Evolutionary conservation across 2,113 vertebrate genomes (phyloP).

Genomic region (Jacana jacana): DNA sequence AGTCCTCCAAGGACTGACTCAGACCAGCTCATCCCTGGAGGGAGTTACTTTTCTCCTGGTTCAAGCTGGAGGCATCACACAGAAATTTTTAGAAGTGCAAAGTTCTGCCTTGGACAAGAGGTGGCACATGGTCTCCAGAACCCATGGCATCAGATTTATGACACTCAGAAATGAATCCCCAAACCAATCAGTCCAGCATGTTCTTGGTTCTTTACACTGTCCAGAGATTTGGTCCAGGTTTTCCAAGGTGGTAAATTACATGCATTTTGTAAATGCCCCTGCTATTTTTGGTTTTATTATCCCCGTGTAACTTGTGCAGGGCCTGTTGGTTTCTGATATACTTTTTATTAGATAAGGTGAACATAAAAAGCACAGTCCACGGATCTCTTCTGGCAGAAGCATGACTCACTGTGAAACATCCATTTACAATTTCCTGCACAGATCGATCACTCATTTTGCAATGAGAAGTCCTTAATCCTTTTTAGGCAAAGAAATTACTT

Average conservation of each 20-base stretch:
- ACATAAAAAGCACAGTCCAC: not conserved
- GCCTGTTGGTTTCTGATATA: not conserved
- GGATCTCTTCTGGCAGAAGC: not conserved
- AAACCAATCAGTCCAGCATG: not conserved
- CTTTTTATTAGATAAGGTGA: not conserved
- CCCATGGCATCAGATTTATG: not conserved
- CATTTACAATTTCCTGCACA: not conserved
- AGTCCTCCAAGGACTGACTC: not conserved
- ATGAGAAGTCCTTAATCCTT: not conserved
- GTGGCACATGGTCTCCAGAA: not conserved
- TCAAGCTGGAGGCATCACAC: not conserved
- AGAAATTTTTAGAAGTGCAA: not conserved
- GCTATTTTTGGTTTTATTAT: not conserved
- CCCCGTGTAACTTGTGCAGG: rapidly evolving
- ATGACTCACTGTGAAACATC: not conserved
- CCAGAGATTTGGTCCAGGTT: not conserved
- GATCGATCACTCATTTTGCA: not conserved
- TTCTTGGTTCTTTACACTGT: not conserved
- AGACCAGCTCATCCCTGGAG: not conserved
- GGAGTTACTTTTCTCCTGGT: not conserved
- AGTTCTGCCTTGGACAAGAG: not conserved
- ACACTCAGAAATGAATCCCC: not conserved
- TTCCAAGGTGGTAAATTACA: not conserved
- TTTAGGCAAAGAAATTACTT: not conserved
- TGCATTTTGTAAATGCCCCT: not conserved